Conservation (phyloP, 2,888 invertebrate species). For the Lasius fuliginosus region DNA sequence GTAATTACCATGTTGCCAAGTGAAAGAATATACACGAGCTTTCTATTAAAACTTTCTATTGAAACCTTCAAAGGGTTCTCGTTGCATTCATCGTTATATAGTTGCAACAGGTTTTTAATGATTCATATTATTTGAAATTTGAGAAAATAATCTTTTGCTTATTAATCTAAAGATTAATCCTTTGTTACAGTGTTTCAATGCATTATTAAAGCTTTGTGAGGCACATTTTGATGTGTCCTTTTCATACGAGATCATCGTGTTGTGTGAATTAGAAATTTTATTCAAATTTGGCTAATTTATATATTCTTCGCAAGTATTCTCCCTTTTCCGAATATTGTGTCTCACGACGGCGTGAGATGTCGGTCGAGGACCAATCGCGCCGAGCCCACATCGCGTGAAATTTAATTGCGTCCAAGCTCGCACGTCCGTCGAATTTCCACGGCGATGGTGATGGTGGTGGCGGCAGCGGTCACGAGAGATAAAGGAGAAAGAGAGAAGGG, state of each 20-base stretch:
- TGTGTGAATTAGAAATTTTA: neutral
- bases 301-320: neutral
- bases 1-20: conserved; percentile 8
- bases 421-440: conserved; percentile 54
- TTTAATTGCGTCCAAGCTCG: conserved; percentile 74
- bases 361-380: conserved; percentile 54
- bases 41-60: neutral
- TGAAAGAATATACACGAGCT: conserved; percentile 1
- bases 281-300: neutral
- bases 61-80: neutral
- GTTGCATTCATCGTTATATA: neutral
- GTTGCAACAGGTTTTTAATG: neutral
- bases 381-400: conserved; percentile 72
- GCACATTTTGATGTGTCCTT: neutral
- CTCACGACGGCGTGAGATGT: neutral
- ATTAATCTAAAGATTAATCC: neutral
- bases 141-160: neutral
- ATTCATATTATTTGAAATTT: neutral
- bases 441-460: neutral
- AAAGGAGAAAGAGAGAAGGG: neutral
- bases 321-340: neutral
- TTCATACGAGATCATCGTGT: neutral
- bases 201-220: neutral
- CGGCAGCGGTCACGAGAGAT: neutral
- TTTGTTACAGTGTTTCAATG: neutral